Conservation (phyloP, 2,888 invertebrate species). For the Malthinus seriepunctatus region DNA sequence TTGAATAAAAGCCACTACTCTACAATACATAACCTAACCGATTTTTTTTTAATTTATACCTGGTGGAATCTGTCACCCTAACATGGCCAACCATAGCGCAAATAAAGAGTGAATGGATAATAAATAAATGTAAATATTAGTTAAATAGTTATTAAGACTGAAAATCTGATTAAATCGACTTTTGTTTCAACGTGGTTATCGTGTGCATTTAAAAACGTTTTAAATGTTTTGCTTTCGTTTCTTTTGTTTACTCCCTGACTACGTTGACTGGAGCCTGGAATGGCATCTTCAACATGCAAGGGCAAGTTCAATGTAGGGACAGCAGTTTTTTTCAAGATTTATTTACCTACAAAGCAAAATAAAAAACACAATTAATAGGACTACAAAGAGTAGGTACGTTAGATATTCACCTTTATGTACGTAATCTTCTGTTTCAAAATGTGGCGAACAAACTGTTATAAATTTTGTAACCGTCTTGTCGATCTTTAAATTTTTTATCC, state of each 20-base stretch:
- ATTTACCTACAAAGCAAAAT: background rate
- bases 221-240: background rate
- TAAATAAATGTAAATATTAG: no score
- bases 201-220: no score
- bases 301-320: background rate
- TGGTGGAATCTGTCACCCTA: no score
- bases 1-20: no score
- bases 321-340: background rate
- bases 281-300: background rate
- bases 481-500: background rate
- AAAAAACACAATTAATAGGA: background rate
- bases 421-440: background rate
- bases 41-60: no score
- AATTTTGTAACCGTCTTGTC: background rate
- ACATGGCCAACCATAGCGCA: no score
- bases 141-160: no score
- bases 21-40: no score
- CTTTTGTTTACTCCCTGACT: background rate
- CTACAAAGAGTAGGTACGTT: no score
- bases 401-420: background rate
- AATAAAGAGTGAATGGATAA: no score
- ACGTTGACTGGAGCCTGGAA: background rate
- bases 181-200: no score
- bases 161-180: no score
- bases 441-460: background rate